Base-by-base conservation (phyloP, 2,888 invertebrate genomes). In the Morpho achilles region DNA sequence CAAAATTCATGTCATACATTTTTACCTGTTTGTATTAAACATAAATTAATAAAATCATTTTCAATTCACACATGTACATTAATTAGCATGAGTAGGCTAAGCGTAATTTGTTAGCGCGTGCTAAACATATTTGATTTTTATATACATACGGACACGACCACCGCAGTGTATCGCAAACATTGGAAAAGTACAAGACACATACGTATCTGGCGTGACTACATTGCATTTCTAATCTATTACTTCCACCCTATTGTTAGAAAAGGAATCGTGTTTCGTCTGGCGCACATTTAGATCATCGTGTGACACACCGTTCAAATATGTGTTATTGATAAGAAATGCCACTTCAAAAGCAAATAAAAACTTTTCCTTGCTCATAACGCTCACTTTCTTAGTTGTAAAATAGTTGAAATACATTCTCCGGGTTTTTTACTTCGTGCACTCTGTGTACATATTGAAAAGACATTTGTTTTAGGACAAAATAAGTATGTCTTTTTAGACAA, bases 41-140 rank as follows among this genome's bases (percentile, higher is more conserved):
- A 32, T 32, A 32, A 32, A 32, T 32, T 43, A 7, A 9, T 43
- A 43, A 45, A 45, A 45, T n/a, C 10, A 45, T 45, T 45, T 45
- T 45, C 45, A 10, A 9, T 45, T 45, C 9, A 45, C 45, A 45
- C 45, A 10, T 45, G 9, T 45, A 45, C 32, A 32, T 32, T 45
- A n/a, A 54, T 32, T 48, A 48, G 48, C 23, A 23, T 45, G 32
- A 44, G 49, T 22, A 41, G 45, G 50, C 50, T 53, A 5, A 41
- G 41, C 41, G n/a, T 76, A 77, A 76, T 80, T 69, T 79, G 79
- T 82, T 80, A 82, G 80, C 76, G 73, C 64, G 69, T 75, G 80
- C 79, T 83, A 84, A 83, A 77, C 76, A 76, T 83, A 80, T 86
- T 87, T 87, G 84, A 79, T 77, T 78, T 84, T 76, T 70, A 75